Percentiles rank a stretch among this genome's conserved stretches.
Conservation (phyloP, 1,140 invertebrate species). For the Tribolium castaneum region DNA sequence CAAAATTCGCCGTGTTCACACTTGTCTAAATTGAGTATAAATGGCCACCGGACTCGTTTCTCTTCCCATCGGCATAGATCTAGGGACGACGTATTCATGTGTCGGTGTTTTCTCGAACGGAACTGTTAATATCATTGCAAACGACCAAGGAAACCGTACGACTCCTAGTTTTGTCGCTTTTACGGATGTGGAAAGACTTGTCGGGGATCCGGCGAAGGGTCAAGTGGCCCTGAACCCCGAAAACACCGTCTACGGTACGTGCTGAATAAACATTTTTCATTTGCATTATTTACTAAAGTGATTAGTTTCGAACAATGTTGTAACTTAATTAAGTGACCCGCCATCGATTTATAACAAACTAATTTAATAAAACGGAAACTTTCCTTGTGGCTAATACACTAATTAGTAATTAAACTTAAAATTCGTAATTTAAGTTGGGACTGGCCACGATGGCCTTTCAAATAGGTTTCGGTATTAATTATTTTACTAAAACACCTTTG, state of each 20-base stretch:
- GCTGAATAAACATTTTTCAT: constrained; percentile 30
- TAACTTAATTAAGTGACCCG: constrained; percentile 9
- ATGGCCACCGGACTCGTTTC: constrained; percentile 28
- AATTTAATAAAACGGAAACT: constrained; percentile 1
- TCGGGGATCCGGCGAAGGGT: constrained; percentile 87
- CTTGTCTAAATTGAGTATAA: constrained; percentile 9
- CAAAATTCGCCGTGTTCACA: constrained; percentile 24
- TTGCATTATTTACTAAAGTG: constrained; percentile 9
- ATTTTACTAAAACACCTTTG: not conserved
- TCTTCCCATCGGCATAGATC: constrained; percentile 75
- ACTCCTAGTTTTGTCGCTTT: constrained; percentile 93
- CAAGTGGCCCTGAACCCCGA: constrained; percentile 80
- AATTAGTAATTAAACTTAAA: constrained; percentile 9
- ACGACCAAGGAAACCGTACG: constrained; percentile 91
- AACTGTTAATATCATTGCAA: constrained; percentile 92
- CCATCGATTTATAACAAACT: constrained; percentile 4
- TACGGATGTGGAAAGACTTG: constrained; percentile 86
- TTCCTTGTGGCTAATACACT: constrained; percentile 4
- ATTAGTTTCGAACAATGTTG: not conserved
- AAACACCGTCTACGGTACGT: constrained; percentile 78
- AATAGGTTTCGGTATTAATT: not conserved
- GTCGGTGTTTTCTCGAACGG: constrained; percentile 85
- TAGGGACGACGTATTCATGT: constrained; percentile 84
- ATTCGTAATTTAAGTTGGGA: not conserved
- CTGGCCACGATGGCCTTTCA: not conserved